Conservation (phyloP, 1,140 invertebrate genomes). For the Drosophila subpulchrella region DNA sequence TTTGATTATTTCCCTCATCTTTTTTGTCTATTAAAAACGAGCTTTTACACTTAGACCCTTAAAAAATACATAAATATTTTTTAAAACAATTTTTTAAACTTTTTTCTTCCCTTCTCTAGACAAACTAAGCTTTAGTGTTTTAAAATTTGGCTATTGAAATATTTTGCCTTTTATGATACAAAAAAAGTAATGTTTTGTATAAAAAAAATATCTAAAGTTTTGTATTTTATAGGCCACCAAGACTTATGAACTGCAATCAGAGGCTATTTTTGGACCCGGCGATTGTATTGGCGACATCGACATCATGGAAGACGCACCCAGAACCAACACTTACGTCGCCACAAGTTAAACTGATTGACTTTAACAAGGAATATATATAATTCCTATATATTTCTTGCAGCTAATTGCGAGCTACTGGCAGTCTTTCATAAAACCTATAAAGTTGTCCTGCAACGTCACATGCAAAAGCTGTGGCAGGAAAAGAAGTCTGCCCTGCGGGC, state of each 20-base stretch:
- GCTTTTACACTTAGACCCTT: too few relatives aligned
- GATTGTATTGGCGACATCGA: conserved; percentile 68
- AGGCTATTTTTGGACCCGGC: conserved; percentile 59
- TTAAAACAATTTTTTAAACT: not conserved
- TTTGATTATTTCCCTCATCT: too few relatives aligned
- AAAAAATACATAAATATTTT: too few relatives aligned
- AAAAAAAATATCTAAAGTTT: too few relatives aligned
- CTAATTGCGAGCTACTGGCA: conserved; percentile 59
- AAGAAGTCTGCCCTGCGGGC: conserved; percentile 60
- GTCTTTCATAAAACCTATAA: conserved; percentile 60
- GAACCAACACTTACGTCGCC: conserved; percentile 46
- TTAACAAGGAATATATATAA: not conserved
- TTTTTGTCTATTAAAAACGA: too few relatives aligned
- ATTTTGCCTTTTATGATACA: too few relatives aligned
- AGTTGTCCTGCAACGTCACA: conserved; percentile 36
- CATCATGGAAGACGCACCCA: conserved; percentile 37
- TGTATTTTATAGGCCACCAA: conserved; percentile 1
- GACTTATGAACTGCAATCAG: not conserved
- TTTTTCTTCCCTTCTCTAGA: too few relatives aligned
- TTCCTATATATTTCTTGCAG: conserved; percentile 17
- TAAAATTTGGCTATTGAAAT: too few relatives aligned
- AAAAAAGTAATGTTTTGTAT: too few relatives aligned
- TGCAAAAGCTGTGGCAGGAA: conserved; percentile 67
- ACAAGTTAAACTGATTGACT: conserved; percentile 25
- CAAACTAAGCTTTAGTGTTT: too few relatives aligned